phyloP scores from a whole-genome alignment of 2,113 vertebrate species.

The Grus americana region DNA sequence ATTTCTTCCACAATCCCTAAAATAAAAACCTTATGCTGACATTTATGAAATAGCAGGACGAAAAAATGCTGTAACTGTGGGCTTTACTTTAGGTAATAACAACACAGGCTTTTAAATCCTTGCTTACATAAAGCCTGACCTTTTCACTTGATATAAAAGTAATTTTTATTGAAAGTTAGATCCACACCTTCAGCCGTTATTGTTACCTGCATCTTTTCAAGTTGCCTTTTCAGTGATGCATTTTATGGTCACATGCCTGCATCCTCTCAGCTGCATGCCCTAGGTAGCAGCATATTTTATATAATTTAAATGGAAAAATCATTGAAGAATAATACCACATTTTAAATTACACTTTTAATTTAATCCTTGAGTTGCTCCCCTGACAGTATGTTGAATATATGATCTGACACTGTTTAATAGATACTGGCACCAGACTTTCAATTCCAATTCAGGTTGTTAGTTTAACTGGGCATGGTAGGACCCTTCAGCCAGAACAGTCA shows the following conservation, averaged over 20 bases:
- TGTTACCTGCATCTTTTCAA: constrained; percentile 27
- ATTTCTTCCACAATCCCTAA: constrained; percentile 1
- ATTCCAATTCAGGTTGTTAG: background rate
- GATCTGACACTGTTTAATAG: background rate
- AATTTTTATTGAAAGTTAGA: constrained; percentile 18
- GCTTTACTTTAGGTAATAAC: constrained; percentile 7
- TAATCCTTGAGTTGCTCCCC: background rate
- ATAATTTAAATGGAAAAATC: background rate
- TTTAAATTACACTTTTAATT: background rate
- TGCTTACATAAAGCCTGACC: constrained; percentile 47
- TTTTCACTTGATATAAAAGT: constrained; percentile 2
- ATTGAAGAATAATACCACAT: background rate
- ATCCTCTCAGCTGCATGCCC: background rate
- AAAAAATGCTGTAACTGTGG: background rate
- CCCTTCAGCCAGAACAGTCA: background rate
- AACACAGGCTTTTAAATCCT: constrained; percentile 14
- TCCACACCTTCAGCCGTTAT: background rate
- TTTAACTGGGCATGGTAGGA: background rate
- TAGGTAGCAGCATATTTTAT: background rate
- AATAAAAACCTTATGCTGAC: constrained; percentile 54
- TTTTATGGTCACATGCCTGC: background rate
- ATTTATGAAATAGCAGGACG: constrained; percentile 40
- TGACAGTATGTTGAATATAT: background rate
- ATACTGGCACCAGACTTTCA: background rate
- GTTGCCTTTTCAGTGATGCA: background rate